Base-by-base conservation (phyloP, 2,797 vertebrate species). In the Eleutherodactylus coqui region DNA sequence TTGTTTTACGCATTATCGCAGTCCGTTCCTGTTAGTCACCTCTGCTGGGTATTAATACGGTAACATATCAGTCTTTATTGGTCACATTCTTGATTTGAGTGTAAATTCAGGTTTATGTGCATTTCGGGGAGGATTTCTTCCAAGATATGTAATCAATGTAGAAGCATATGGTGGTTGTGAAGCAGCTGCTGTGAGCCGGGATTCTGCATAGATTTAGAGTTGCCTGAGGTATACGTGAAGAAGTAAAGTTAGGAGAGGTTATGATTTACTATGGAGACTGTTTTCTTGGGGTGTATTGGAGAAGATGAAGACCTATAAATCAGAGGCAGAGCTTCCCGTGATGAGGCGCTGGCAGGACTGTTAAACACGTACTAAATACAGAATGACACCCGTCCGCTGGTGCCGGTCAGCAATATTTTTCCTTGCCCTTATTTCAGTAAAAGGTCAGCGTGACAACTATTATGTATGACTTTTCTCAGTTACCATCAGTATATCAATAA, bases 101-200 rank as follows among this genome's bases (percentile, higher is more conserved):
- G 73, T 72, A 72, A 72, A 73, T 82, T 73, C 36, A 29, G 49
- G 53, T 72, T 73, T 82, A 82, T 72, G 67, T 58, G 80, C 67
- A 73, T 82, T 55, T 82, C 41, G 64, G 49, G 47, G 67, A 82
- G 67, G 41, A 70, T 82, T 82, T 55, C 45, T 82, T 82, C 55
- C 80, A 58, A 82, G 80, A 72, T 82, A 82, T 82, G 72, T 73
- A 82, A 82, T 82, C 80, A 82, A 82, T 82, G 70, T 82, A 82
- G 80, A 82, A 70, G 49, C 80, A 82, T 82, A 82, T 82, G 80
- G 80, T 41, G 49, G 80, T 19, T 72, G 80, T n/a, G 67, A 27
- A 82, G 67, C 80, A 82, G 72, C 80, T 82, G 80, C 67, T 82
- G 36, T 41, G 67, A 72, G 47, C 36, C 9, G 11, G 43, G 80